A percentile compares a stretch with the other conserved stretches of the same genome.
Conservation (phyloP, 2,888 invertebrate genomes). For the Adineta ricciae region DNA sequence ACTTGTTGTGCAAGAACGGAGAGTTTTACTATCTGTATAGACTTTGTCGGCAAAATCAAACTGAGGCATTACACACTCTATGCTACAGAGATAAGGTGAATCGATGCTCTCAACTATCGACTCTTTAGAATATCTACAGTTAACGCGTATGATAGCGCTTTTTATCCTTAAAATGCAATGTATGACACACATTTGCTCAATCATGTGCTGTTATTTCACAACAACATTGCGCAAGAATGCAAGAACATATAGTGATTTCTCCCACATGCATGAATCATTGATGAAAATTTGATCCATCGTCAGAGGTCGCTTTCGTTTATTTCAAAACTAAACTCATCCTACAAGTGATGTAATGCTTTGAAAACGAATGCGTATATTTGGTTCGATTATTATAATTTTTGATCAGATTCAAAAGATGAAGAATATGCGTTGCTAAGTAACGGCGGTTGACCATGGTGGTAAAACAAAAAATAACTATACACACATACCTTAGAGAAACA, state of each 20-base stretch:
- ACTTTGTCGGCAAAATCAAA: not conserved
- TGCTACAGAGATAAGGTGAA: too few species aligned
- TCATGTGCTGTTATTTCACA: not conserved
- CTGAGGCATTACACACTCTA: not conserved
- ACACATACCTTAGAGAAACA: not conserved
- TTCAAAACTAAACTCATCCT: too few species aligned
- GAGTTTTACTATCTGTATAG: not conserved
- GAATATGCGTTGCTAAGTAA: not conserved
- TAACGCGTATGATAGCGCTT: not conserved
- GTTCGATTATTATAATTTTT: not conserved
- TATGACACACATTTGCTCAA: not conserved
- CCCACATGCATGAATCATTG: too few species aligned
- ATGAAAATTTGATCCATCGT: too few species aligned
- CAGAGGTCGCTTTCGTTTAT: too few species aligned
- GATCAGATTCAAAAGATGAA: not conserved
- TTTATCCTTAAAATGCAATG: not conserved
- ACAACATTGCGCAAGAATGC: not conserved
- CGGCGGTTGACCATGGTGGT: not conserved
- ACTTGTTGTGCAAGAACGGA: not conserved
- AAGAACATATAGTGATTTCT: too few species aligned
- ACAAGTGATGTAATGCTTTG: too few species aligned
- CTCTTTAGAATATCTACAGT: too few species aligned
- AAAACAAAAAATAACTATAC: not conserved
- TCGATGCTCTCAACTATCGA: too few species aligned
- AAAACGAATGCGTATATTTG: too few species aligned